phyloP scores from a whole-genome alignment of 53 echinoderm and acorn worm species.

The Pentamera pediparva region DNA sequence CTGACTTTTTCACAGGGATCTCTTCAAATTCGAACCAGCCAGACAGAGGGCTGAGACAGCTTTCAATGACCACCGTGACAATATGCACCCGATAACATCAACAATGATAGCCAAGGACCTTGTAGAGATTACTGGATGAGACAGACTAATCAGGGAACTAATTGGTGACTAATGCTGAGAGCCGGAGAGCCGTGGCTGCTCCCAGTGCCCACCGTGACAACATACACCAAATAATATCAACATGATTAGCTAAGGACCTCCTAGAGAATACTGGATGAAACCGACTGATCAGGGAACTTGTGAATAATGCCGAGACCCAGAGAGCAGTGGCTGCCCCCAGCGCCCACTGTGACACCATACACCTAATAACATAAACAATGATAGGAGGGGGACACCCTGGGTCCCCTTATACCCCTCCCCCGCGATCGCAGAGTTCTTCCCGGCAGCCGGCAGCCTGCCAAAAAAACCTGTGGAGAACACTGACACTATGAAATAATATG shows the following conservation, averaged over 20 bases:
- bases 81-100: constrained; percentile 84
- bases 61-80: constrained; percentile 55
- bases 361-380: too few relatives aligned
- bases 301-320: too few relatives aligned
- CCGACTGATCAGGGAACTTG: too few relatives aligned
- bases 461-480: too few relatives aligned
- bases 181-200: constrained; percentile 47
- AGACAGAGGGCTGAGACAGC: constrained; percentile 53
- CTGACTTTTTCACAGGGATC: constrained; percentile 44
- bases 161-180: not conserved
- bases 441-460: too few relatives aligned
- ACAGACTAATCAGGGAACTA: not conserved
- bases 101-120: constrained; percentile 75
- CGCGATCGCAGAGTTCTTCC: too few relatives aligned
- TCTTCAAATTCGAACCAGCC: constrained; percentile 63
- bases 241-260: constrained; percentile 61
- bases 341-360: too few relatives aligned
- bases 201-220: constrained; percentile 46
- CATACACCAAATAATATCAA: constrained; percentile 73
- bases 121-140: constrained; percentile 15
- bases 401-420: too few relatives aligned
- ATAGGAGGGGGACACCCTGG: too few relatives aligned
- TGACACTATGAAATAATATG: too few relatives aligned
- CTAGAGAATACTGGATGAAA: too few relatives aligned
- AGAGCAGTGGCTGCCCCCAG: too few relatives aligned